phyloP scores from a whole-genome alignment of 2,888 invertebrate species.

The Taphrorychus bicolor region DNA sequence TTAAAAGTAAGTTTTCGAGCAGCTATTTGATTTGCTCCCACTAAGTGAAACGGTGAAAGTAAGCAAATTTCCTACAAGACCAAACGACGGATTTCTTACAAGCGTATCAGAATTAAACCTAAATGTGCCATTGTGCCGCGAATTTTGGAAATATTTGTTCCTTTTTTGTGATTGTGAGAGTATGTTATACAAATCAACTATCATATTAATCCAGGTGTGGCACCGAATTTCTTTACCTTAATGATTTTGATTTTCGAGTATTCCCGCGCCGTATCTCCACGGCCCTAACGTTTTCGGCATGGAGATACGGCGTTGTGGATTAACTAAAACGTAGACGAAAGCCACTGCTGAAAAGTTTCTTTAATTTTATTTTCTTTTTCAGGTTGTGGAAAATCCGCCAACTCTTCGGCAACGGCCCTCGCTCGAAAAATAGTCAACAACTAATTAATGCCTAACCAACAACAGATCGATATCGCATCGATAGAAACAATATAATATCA shows the following conservation, averaged over 20 bases:
- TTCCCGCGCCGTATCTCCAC: neutral
- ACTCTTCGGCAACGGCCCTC: neutral
- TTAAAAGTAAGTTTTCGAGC: too few species aligned
- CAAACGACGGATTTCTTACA: too few species aligned
- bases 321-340: neutral
- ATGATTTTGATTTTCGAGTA: neutral
- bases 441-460: neutral
- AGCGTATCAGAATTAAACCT: too few species aligned
- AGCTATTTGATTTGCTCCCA: too few species aligned
- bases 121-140: too few species aligned
- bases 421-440: neutral
- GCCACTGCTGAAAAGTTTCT: neutral
- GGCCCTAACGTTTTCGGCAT: neutral
- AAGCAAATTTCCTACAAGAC: too few species aligned
- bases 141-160: too few species aligned
- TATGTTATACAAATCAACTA: too few species aligned
- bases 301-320: neutral
- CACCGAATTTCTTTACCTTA: neutral
- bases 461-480: slow-evolving; percentile 1
- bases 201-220: neutral
- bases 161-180: too few species aligned
- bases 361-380: too few species aligned
- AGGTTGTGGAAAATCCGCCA: too few species aligned
- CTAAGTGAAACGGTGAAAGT: too few species aligned
- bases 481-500: neutral